Conservation (phyloP, 2,888 invertebrate species). For the Ametastegia equiseti region DNA sequence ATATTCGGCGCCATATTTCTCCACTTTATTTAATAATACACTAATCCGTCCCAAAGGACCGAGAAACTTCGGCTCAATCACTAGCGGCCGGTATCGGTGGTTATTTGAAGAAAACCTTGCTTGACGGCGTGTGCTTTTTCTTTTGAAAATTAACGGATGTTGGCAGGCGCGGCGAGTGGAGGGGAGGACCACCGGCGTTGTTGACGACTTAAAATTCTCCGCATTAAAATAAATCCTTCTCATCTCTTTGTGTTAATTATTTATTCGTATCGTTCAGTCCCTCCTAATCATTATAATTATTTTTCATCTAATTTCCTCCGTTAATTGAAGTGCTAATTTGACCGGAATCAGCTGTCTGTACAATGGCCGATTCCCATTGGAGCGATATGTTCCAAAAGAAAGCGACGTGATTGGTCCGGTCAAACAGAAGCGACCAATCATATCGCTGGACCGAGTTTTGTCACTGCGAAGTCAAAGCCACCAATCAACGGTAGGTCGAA, state of each 20-base stretch:
- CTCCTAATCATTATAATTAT: not conserved
- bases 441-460: too few species aligned
- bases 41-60: slow-evolving; percentile 32
- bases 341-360: slow-evolving; percentile 44
- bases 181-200: slow-evolving; percentile 36
- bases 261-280: not conserved
- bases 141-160: slow-evolving; percentile 71
- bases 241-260: not conserved
- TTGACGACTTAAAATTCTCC: slow-evolving; percentile 13
- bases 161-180: slow-evolving; percentile 54
- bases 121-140: slow-evolving; percentile 57
- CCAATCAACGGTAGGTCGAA: too few species aligned
- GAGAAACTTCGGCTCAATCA: slow-evolving; percentile 44
- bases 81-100: slow-evolving; percentile 32
- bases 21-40: slow-evolving; percentile 55
- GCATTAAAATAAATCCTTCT: not conserved
- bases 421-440: too few species aligned
- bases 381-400: not conserved
- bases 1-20: slow-evolving; percentile 80
- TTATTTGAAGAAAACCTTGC: slow-evolving; percentile 52
- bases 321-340: not conserved
- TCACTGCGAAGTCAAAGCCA: too few species aligned
- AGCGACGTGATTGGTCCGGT: too few species aligned
- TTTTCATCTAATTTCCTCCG: not conserved
- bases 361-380: not conserved